These are phyloP conservation scores for Pogonocherus hispidulus DNA, from an alignment of 2,888 invertebrate genomes.

Conservation along the genomic window DNA sequence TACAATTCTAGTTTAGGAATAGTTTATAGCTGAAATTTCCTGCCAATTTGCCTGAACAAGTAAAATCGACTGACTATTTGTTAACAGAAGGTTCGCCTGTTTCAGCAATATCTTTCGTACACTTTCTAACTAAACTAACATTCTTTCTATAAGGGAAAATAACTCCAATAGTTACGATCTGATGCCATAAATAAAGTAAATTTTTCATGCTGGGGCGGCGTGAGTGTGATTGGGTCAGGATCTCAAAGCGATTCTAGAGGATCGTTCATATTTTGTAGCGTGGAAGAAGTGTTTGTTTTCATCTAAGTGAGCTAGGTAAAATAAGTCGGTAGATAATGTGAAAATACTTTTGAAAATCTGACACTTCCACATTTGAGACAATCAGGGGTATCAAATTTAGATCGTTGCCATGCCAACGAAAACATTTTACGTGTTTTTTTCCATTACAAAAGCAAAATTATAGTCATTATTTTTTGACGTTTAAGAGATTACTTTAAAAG, in stretches of 20 bases:
- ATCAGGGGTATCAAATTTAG: no score
- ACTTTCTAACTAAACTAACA: conserved; percentile 6
- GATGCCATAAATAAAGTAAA: conserved; percentile 7
- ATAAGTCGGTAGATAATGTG: no score
- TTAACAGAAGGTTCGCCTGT: conserved; percentile 1
- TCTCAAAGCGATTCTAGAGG: not conserved
- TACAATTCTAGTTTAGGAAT: not conserved
- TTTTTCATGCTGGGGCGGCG: not conserved
- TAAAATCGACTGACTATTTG: not conserved
- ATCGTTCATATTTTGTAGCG: not conserved
- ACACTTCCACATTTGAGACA: no score
- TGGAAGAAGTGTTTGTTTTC: no score
- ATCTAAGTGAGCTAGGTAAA: no score
- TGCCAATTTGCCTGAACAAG: not conserved
- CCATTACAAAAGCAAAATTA: no score
- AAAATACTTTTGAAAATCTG: no score
- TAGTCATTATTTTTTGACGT: no score
- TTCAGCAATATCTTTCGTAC: not conserved
- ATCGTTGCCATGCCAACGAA: no score
- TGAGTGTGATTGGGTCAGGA: not conserved
- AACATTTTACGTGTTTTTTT: no score
- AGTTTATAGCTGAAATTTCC: not conserved
- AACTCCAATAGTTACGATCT: conserved; percentile 11
- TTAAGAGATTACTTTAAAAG: no score
- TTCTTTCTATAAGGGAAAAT: conserved; percentile 22